Conservation (phyloP, 2,113 vertebrate species). For the Ifrita kowaldi region DNA sequence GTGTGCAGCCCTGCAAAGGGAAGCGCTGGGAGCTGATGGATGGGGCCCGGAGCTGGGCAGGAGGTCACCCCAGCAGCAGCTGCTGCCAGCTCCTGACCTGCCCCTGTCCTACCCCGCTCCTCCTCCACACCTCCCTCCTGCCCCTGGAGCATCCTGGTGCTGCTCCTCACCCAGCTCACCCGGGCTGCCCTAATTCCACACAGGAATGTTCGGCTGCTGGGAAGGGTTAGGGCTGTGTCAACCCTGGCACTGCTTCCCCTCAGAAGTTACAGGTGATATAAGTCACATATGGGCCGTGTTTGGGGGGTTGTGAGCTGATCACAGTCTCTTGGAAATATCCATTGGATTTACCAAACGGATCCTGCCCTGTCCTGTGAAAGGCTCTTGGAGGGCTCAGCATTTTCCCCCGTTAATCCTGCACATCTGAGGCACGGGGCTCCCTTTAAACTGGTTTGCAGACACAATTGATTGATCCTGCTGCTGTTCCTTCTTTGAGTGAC, state of each 20-base stretch:
- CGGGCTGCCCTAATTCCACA: background rate
- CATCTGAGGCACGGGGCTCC: background rate
- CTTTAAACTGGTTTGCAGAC: background rate
- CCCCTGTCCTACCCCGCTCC: rapidly evolving
- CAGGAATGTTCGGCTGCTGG: rapidly evolving
- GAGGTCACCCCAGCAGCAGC: background rate
- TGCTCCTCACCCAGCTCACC: background rate
- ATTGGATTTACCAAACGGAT: background rate
- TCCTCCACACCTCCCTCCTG: background rate
- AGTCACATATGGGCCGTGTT: background rate
- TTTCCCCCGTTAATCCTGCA: background rate
- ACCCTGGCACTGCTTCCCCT: rapidly evolving
- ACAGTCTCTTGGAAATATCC: background rate
- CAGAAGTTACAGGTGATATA: too few relatives aligned
- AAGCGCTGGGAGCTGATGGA: background rate
- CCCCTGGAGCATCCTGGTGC: background rate
- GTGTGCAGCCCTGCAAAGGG: background rate
- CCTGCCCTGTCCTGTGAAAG: background rate
- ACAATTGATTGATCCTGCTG: background rate
- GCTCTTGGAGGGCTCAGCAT: rapidly evolving
- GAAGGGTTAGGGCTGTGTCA: rapidly evolving
- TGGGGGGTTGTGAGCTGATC: background rate
- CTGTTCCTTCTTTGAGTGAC: background rate
- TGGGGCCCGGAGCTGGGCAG: background rate
- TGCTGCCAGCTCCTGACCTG: background rate